Evolutionary conservation across 2,113 vertebrate species (phyloP).

Genomic region (Heptranchias perlo): DNA sequence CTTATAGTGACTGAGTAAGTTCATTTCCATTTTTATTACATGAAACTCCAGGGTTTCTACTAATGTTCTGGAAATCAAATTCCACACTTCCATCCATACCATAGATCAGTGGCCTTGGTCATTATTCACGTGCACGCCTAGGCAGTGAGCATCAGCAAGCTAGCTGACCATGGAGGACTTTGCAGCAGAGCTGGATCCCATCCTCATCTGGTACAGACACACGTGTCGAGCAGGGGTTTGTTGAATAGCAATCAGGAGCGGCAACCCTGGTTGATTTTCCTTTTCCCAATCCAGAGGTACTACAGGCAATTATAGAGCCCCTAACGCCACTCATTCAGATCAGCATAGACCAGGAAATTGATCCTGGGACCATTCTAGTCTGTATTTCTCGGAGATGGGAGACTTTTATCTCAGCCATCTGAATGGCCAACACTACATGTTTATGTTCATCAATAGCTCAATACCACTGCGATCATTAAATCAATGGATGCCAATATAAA

Average conservation of each 20-base stretch:
- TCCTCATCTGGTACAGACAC: not conserved
- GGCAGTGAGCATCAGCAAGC: not conserved
- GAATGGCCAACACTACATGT: not conserved
- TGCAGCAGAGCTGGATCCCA: not conserved
- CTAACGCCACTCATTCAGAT: not conserved
- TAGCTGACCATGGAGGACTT: not conserved
- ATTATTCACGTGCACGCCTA: not conserved
- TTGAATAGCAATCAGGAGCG: not conserved
- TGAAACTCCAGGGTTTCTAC: not conserved
- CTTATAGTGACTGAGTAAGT: constrained; percentile 22
- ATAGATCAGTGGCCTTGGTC: not conserved
- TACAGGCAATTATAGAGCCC: not conserved
- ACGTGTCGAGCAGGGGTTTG: not conserved
- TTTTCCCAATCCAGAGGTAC: not conserved
- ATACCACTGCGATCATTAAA: not conserved
- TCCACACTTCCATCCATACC: not conserved
- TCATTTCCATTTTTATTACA: not conserved
- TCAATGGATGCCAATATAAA: not conserved
- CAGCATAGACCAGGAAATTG: not conserved
- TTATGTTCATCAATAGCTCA: not conserved
- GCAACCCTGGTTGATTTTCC: not conserved
- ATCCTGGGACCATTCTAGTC: not conserved
- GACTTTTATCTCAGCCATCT: not conserved
- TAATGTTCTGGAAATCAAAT: not conserved
- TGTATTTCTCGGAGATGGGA: not conserved